Evolutionary conservation across 2,797 vertebrate species (phyloP).

Genomic region (Galago senegalensis): DNA sequence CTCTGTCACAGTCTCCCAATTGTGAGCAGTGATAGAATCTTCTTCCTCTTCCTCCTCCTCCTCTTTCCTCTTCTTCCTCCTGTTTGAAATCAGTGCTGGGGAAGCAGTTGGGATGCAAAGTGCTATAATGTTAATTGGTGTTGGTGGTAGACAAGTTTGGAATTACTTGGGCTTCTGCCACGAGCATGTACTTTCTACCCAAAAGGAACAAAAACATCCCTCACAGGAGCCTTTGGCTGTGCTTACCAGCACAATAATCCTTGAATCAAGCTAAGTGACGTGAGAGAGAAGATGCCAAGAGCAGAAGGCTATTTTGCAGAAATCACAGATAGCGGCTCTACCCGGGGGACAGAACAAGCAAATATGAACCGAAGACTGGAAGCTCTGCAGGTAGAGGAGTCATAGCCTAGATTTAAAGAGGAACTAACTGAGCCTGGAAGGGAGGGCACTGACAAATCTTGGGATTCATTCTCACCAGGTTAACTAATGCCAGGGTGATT

Average conservation of each 20-base stretch:
- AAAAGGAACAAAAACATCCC: neutral
- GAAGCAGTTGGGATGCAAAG: neutral
- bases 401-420: neutral
- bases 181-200: neutral
- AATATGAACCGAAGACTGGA: neutral
- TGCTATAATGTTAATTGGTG: neutral
- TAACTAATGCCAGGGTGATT: neutral
- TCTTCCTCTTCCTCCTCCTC: neutral
- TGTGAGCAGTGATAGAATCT: neutral
- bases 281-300: neutral
- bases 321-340: neutral
- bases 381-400: neutral
- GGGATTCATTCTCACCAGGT: neutral
- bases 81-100: neutral
- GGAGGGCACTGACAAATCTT: neutral
- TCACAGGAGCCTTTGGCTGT: neutral
- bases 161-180: neutral
- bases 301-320: neutral
- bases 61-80: neutral
- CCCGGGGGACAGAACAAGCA: neutral
- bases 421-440: neutral
- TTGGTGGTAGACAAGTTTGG: neutral
- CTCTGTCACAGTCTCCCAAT: neutral
- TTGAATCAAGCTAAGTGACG: neutral
- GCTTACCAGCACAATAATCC: neutral